Base-by-base conservation (phyloP, 1,140 invertebrate genomes). In the Ctenoplectra terminalis region DNA sequence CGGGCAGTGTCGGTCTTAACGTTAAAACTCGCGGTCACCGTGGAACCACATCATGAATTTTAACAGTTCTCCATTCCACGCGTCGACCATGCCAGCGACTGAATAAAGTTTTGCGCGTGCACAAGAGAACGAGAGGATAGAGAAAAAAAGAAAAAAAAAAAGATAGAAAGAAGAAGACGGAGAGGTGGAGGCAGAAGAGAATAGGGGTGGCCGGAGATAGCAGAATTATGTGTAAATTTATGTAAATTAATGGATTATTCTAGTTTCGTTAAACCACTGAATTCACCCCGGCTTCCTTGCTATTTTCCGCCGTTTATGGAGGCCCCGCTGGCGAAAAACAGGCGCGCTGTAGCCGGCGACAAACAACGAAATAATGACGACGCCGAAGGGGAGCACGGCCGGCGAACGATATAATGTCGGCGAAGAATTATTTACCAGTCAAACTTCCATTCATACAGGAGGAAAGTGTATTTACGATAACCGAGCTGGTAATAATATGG, bases 221-320 rank as follows among this genome's bases (percentile, higher is more conserved):
- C 43, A 61, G 67, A 79, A 79, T 79, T 79, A 79, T 79, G 76
- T 79, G 76, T 61, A 79, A 78, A 78, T 78, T 70, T 71, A 78
- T 78, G 76, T 50, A 79, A 79, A 79, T 79, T 79, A 79, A 79
- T 79, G 77, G 69, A 79, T 79, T 79, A 79, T 79, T 79, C 77
- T 79, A 79, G 77, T 79, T 79, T 79, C 69, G 77, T 79, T 79
- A 79, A 79, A 79, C 77, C 77, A 50, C 56, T 61, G 69, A 72
- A 79, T 79, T 79, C 77, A 50, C 29, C 31, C 64, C 31, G 13
- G 43, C 63, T 77, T 69, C 64, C 64, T 78, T 60, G 34, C 75
- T 78, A 78, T 78, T 79, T 72, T 71, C 67, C 69, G 77, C n/a
- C 77, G 67, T 63, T 79, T 79, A 79, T 72, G 26, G 77, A 15